These are phyloP conservation scores for Cirrhinus mrigala DNA, from an alignment of 2,797 vertebrate genomes.

Conservation along the genomic window DNA sequence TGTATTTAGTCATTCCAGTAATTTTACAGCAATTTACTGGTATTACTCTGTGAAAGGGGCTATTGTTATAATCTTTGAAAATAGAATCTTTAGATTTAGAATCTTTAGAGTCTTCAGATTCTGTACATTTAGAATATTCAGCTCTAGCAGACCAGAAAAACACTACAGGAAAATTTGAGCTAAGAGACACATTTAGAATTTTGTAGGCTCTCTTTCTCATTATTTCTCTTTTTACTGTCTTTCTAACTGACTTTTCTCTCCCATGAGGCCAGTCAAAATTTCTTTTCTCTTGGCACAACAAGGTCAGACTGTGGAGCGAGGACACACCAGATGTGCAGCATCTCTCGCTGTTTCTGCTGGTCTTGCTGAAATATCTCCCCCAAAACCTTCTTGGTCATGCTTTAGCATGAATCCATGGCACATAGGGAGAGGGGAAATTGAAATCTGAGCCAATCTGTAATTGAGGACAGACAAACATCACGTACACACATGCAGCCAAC, in stretches of 20 bases:
- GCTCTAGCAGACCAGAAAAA: background rate
- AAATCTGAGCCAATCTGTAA: slow-evolving; percentile 27
- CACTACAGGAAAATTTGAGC: background rate
- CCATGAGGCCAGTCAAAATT: background rate
- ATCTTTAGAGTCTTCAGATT: background rate
- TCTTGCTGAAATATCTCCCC: slow-evolving; percentile 17
- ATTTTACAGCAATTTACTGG: no score
- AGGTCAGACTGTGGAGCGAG: slow-evolving; percentile 13
- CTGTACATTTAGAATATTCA: background rate
- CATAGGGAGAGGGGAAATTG: slow-evolving; percentile 1
- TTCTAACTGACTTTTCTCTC: slow-evolving; percentile 22
- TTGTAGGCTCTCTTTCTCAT: background rate
- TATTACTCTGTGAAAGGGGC: no score
- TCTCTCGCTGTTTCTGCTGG: slow-evolving; percentile 11
- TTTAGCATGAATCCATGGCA: slow-evolving; percentile 6
- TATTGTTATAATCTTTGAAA: background rate
- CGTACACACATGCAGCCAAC: slow-evolving; percentile 3
- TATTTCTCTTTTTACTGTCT: background rate
- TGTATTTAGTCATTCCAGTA: no score
- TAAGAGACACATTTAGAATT: background rate
- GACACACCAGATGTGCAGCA: slow-evolving; percentile 42
- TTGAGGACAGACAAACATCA: background rate
- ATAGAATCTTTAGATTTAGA: background rate
- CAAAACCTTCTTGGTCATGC: background rate
- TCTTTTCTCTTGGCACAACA: slow-evolving; percentile 56